A percentile compares a stretch with the other conserved stretches of the same genome.
Conservation (phyloP, 2,113 vertebrate species). For the Ploceus nigricollis region DNA sequence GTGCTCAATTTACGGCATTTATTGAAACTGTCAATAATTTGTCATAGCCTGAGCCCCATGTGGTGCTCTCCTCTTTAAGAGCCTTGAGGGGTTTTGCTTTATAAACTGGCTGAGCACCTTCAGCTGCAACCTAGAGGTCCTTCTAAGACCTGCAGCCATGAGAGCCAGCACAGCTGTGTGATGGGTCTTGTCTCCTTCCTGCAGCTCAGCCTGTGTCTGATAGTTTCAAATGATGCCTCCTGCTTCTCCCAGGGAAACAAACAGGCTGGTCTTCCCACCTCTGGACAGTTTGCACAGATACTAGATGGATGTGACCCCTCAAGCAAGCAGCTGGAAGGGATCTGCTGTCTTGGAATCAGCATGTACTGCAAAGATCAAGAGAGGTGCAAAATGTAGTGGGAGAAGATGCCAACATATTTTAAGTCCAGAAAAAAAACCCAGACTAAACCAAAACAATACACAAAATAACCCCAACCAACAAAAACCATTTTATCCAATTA, state of each 20-base stretch:
- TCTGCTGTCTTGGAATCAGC: background rate
- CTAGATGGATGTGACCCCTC: background rate
- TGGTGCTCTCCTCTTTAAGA: background rate
- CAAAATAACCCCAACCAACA: background rate
- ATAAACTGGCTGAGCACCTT: background rate
- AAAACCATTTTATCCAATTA: background rate
- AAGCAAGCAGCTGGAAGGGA: background rate
- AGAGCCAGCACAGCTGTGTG: background rate
- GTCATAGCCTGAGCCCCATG: background rate
- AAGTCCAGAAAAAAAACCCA: background rate
- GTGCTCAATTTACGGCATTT: background rate
- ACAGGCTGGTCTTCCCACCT: background rate
- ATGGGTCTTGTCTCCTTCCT: background rate
- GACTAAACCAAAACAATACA: background rate
- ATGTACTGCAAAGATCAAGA: background rate
- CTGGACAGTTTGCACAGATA: background rate
- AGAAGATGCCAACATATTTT: background rate
- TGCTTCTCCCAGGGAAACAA: background rate
- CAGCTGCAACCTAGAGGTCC: background rate
- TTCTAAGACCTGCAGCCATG: background rate
- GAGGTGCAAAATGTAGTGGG: background rate
- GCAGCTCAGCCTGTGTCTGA: background rate
- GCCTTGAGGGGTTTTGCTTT: background rate
- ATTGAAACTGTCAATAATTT: background rate
- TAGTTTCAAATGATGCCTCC: background rate